Evolutionary conservation across 1,140 invertebrate genomes (phyloP).

Genomic region (Macrosteles quadrilineatus): DNA sequence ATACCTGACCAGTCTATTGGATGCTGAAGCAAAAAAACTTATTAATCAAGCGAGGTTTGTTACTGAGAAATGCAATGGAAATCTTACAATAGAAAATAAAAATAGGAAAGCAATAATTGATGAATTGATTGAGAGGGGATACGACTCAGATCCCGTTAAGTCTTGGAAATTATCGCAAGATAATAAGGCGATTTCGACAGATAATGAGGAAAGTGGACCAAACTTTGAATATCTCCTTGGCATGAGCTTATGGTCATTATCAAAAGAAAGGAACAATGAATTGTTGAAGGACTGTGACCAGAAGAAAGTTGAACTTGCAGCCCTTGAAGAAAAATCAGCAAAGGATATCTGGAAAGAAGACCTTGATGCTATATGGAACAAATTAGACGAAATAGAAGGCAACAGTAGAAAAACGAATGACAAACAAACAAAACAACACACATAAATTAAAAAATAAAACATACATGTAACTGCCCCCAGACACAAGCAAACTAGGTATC

Average conservation of each 20-base stretch:
- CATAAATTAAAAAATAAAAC: too few species aligned
- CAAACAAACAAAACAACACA: too few species aligned
- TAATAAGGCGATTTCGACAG: constrained; percentile 13
- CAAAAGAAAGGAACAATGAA: constrained; percentile 90
- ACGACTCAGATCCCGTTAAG: constrained; percentile 35
- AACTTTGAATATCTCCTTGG: constrained; percentile 81
- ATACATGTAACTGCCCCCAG: too few species aligned
- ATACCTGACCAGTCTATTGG: neutral
- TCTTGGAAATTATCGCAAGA: neutral
- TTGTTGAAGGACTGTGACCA: constrained; percentile 79
- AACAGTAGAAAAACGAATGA: too few species aligned
- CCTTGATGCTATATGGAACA: neutral
- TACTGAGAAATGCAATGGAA: neutral
- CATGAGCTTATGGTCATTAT: constrained; percentile 90
- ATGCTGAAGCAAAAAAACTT: neutral
- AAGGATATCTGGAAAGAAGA: neutral
- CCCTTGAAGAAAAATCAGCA: constrained; percentile 52
- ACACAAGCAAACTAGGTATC: too few species aligned
- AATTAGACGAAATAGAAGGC: too few species aligned
- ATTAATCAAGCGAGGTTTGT: neutral
- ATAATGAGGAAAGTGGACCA: neutral
- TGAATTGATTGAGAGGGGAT: constrained; percentile 45
- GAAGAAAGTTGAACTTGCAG: constrained; percentile 70
- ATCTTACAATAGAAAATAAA: neutral
- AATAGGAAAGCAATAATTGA: neutral